phyloP scores from a whole-genome alignment of 2,888 invertebrate species.

The Ephialtes manifestator region DNA sequence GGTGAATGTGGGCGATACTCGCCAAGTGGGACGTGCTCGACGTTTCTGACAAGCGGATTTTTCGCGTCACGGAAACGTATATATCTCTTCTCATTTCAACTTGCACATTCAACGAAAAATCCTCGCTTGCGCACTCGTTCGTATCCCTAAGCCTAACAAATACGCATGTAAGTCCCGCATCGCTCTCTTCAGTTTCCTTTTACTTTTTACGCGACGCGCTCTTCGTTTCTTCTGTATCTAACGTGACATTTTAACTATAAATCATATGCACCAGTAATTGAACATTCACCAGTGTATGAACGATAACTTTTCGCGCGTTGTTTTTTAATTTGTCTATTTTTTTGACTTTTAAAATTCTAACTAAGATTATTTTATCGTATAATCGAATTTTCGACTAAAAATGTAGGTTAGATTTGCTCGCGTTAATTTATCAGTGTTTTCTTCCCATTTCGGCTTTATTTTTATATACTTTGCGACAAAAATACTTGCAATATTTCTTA shows the following conservation, averaged over 20 bases:
- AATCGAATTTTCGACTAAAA: no score
- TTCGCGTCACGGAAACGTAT: slow-evolving; percentile 63
- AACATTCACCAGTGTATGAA: no score
- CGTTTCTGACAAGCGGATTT: slow-evolving; percentile 64
- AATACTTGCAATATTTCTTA: no score
- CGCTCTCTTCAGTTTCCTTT: slow-evolving; percentile 52
- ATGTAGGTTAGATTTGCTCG: no score
- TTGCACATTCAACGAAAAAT: neutral
- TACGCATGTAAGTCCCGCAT: slow-evolving; percentile 19
- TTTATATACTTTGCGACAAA: no score
- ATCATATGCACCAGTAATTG: no score
- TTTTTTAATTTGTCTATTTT: no score
- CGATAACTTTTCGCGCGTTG: no score
- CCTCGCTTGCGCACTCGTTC: slow-evolving; percentile 6
- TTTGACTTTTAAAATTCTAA: no score
- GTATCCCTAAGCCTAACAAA: neutral
- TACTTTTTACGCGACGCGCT: slow-evolving; percentile 55
- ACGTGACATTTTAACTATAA: slow-evolving; percentile 29
- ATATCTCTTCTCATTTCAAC: slow-evolving; percentile 36
- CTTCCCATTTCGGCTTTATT: no score
- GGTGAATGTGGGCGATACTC: slow-evolving; percentile 47
- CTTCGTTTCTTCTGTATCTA: slow-evolving; percentile 34
- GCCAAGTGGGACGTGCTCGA: slow-evolving; percentile 64
- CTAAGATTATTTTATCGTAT: no score
- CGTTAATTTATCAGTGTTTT: no score